A percentile compares a stretch with the other conserved stretches of the same genome.
phyloP scores from a whole-genome alignment of 2,888 invertebrate genomes.

The Drosophila kanekoi region DNA sequence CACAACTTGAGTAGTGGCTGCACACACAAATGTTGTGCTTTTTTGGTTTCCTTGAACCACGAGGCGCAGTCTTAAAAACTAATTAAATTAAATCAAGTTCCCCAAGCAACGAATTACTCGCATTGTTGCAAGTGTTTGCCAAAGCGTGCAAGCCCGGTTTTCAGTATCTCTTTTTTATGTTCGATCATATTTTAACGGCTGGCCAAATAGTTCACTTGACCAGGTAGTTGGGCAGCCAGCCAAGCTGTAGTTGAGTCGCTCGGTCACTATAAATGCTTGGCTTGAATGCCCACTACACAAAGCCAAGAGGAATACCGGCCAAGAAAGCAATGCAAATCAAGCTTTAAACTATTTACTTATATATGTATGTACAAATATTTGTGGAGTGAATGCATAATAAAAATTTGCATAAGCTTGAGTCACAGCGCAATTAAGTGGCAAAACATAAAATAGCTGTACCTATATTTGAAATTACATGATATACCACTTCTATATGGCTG shows the following conservation, averaged over 20 bases:
- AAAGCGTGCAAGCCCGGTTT: conserved; percentile 44
- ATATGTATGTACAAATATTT: conserved; percentile 13
- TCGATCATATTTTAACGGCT: conserved; percentile 26
- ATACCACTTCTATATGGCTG: background rate
- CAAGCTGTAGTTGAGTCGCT: conserved; percentile 43
- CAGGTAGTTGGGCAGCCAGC: conserved; percentile 71
- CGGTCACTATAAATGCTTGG: conserved; percentile 68
- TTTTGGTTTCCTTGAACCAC: conserved; percentile 71
- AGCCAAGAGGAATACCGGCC: conserved; percentile 40
- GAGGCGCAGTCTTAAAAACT: conserved; percentile 62
- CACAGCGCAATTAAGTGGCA: background rate
- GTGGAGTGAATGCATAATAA: conserved; percentile 47
- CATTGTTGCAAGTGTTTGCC: conserved; percentile 49
- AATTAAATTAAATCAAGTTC: conserved; percentile 77
- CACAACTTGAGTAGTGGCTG: conserved; percentile 26
- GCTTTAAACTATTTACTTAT: conserved; percentile 25
- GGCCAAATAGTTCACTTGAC: conserved; percentile 76
- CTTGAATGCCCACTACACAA: conserved; percentile 60
- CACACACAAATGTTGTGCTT: conserved; percentile 26
- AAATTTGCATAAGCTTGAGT: conserved; percentile 30
- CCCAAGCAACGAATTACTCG: conserved; percentile 51
- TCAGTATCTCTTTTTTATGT: conserved; percentile 22
- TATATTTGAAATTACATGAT: background rate
- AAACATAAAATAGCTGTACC: background rate
- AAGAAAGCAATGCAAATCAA: conserved; percentile 53